Conservation (phyloP, 30 jellyfish, hydroid and myxozoan species). For the Calvadosia cruxmelitensis region DNA sequence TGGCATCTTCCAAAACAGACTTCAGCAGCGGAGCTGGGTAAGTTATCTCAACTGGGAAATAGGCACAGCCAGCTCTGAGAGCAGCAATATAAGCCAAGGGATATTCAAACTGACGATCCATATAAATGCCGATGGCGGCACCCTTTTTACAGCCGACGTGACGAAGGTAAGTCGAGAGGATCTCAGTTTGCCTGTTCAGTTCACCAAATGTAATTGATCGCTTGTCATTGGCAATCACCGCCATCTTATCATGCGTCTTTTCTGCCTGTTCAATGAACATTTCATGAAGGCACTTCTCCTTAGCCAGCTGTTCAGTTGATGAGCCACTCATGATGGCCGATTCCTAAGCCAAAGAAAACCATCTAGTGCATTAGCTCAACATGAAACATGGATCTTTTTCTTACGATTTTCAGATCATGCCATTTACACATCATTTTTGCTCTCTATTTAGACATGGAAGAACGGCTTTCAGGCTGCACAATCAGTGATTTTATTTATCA, state of each 20-base stretch:
- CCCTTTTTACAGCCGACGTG: conserved; percentile 61
- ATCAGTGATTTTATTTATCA: too few species aligned
- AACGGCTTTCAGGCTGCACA: too few species aligned
- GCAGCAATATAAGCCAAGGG: conserved; percentile 51
- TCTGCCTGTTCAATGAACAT: conserved; percentile 60
- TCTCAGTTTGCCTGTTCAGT: conserved; percentile 25
- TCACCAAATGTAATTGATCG: conserved; percentile 30
- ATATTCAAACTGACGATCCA: conserved; percentile 57
- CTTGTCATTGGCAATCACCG: conserved; percentile 48
- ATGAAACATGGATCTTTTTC: too few species aligned
- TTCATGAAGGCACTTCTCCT: conserved; percentile 33
- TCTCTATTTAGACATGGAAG: too few species aligned
- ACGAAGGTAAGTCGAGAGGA: conserved; percentile 32
- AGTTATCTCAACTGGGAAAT: conserved; percentile 67
- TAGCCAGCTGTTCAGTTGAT: too few species aligned
- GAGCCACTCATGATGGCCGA: too few species aligned
- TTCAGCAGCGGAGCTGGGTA: conserved; percentile 59
- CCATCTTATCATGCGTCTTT: conserved; percentile 36
- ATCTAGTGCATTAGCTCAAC: too few species aligned
- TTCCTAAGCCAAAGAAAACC: too few species aligned
- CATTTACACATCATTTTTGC: too few species aligned
- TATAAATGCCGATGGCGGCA: conserved; percentile 71
- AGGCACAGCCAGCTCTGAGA: conserved; percentile 76
- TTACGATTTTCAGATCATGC: too few species aligned
- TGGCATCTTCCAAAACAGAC: conserved; percentile 72